phyloP scores from a whole-genome alignment of 2,113 vertebrate species.

The Stegostoma tigrinum region DNA sequence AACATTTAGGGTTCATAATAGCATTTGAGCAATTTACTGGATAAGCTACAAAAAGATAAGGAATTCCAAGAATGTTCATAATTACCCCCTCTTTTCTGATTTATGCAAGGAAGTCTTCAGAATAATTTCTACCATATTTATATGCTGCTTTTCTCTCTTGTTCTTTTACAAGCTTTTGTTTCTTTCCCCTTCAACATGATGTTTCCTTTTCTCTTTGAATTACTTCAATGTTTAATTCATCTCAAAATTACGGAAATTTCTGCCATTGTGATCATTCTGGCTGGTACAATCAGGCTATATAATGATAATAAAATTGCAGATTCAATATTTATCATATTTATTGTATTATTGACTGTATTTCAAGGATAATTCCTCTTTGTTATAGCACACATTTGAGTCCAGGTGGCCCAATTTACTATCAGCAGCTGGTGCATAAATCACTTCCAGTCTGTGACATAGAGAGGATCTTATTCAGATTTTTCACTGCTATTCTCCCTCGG shows the following conservation, averaged over 20 bases:
- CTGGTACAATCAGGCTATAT: background rate
- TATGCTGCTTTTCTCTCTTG: background rate
- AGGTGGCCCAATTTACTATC: background rate
- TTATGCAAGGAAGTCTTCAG: background rate
- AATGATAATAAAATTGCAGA: background rate
- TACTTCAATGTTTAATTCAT: background rate
- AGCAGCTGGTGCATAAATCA: conserved; percentile 5
- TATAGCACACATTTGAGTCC: background rate
- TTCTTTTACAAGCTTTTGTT: background rate
- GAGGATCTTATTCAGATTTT: background rate
- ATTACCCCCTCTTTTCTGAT: background rate
- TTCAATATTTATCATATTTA: conserved; percentile 11
- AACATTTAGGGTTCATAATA: background rate
- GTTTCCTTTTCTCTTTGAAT: background rate
- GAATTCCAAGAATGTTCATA: background rate
- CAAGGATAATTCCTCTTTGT: background rate
- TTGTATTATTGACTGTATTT: background rate
- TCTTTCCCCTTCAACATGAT: background rate
- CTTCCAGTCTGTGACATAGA: background rate
- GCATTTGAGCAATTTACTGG: background rate
- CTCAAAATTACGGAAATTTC: background rate
- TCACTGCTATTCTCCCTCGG: background rate
- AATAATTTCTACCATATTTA: background rate
- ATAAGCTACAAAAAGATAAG: background rate
- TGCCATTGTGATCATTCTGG: background rate